Conservation (phyloP, 37 sponge, comb jelly and placozoan genomes). For the Eunapius fragilis region DNA sequence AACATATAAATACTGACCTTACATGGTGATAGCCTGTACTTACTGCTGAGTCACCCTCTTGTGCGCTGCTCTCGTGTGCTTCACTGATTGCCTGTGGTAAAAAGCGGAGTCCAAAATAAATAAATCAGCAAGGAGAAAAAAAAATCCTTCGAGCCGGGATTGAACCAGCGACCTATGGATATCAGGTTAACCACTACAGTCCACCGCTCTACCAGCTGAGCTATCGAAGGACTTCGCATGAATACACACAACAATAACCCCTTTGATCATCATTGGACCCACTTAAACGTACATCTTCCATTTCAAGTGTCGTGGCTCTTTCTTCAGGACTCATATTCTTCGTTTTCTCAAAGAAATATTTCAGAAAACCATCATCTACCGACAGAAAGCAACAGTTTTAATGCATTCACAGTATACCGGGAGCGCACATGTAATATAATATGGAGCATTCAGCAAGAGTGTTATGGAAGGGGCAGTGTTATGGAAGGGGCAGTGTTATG, state of each 20-base stretch:
- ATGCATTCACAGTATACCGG: too few species aligned
- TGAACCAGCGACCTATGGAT: slow-evolving; percentile 96
- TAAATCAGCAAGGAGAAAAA: slow-evolving; percentile 58
- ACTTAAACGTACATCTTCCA: slow-evolving; percentile 63
- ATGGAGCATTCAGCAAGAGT: too few species aligned
- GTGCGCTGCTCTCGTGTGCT: slow-evolving; percentile 87
- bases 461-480: too few species aligned
- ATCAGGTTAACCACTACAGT: slow-evolving; percentile 61
- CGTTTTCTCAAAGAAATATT: slow-evolving; percentile 75
- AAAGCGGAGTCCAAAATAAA: too few species aligned
- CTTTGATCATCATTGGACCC: too few species aligned
- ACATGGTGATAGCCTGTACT: neutral
- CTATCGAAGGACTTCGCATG: slow-evolving; percentile 62
- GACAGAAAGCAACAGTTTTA: slow-evolving; percentile 4
- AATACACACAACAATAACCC: neutral
- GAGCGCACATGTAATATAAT: too few species aligned
- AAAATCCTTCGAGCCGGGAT: slow-evolving; percentile 88
- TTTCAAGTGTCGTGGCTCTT: slow-evolving; percentile 66
- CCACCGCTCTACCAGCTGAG: slow-evolving; percentile 89
- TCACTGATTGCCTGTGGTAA: slow-evolving; percentile 73
- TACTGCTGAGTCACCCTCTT: slow-evolving; percentile 87
- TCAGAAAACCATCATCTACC: slow-evolving; percentile 83
- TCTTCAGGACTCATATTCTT: slow-evolving; percentile 77
- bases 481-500: too few species aligned
- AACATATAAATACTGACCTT: neutral